phyloP scores from a whole-genome alignment of 1,140 invertebrate genomes.

The Antheraea pernyi region DNA sequence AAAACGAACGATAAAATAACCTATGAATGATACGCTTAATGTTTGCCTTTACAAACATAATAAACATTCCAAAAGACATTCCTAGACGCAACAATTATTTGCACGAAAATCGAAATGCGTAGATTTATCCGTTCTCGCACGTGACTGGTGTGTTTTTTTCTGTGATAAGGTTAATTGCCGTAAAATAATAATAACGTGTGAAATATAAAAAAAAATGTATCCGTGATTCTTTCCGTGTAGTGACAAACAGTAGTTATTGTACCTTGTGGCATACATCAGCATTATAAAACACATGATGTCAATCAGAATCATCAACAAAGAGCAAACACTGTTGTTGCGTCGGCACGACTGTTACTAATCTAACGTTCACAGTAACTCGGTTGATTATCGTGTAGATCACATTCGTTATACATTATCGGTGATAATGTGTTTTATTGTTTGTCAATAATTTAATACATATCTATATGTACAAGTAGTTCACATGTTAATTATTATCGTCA shows the following conservation, averaged over 20 bases:
- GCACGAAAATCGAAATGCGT: too few relatives aligned
- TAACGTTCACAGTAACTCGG: constrained; percentile 6
- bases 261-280: neutral
- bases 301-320: constrained; percentile 24
- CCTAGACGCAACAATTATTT: too few relatives aligned
- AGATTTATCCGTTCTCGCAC: constrained; percentile 12
- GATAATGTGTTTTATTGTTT: constrained; percentile 22
- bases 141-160: constrained; percentile 12
- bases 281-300: constrained; percentile 30
- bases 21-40: too few relatives aligned
- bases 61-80: too few relatives aligned
- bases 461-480: too few relatives aligned
- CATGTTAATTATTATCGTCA: too few relatives aligned
- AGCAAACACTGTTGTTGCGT: constrained; percentile 7
- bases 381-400: constrained; percentile 17
- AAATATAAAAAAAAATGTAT: neutral
- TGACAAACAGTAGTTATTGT: neutral
- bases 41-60: too few relatives aligned
- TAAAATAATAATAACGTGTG: too few relatives aligned
- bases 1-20: neutral
- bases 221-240: constrained; percentile 1
- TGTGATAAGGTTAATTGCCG: constrained; percentile 7
- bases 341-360: constrained; percentile 27
- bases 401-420: too few relatives aligned
- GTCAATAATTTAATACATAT: constrained; percentile 10